These are phyloP conservation scores for Nephrocerus scutellatus DNA, from an alignment of 2,888 invertebrate genomes.

Conservation along the genomic window DNA sequence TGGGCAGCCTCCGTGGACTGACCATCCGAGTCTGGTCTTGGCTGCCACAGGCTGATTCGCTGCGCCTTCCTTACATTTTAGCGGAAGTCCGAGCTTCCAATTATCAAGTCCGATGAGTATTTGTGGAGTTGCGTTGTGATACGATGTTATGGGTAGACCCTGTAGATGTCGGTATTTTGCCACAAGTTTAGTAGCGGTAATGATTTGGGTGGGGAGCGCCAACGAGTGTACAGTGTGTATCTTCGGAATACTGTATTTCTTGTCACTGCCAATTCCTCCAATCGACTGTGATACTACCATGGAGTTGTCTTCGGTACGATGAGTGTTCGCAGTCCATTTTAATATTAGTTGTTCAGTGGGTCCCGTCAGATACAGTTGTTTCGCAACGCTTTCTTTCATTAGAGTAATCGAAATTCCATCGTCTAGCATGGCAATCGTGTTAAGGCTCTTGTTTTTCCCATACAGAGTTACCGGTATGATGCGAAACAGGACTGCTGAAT, in stretches of 20 bases:
- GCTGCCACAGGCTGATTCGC: constrained; percentile 9
- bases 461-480: too few species aligned
- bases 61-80: constrained; percentile 11
- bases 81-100: constrained; percentile 10
- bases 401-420: constrained; percentile 4
- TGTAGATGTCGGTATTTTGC: constrained; percentile 7
- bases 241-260: background rate
- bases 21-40: constrained; percentile 10
- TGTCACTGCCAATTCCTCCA: too few species aligned
- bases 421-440: too few species aligned
- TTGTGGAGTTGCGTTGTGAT: constrained; percentile 9
- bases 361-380: background rate
- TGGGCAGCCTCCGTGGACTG: constrained; percentile 7
- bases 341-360: background rate
- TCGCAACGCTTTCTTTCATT: background rate
- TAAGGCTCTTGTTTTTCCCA: too few species aligned
- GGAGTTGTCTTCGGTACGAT: background rate
- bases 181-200: background rate
- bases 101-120: constrained; percentile 14
- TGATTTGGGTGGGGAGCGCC: background rate
- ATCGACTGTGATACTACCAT: background rate
- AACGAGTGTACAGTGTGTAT: background rate
- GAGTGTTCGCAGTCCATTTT: constrained; percentile 2
- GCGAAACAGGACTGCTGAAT: too few species aligned
- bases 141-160: constrained; percentile 14